A percentile compares a stretch with the other conserved stretches of the same genome.
These are phyloP conservation scores for Amiota minor DNA, from an alignment of 2,888 invertebrate species.

Conservation along the genomic window DNA sequence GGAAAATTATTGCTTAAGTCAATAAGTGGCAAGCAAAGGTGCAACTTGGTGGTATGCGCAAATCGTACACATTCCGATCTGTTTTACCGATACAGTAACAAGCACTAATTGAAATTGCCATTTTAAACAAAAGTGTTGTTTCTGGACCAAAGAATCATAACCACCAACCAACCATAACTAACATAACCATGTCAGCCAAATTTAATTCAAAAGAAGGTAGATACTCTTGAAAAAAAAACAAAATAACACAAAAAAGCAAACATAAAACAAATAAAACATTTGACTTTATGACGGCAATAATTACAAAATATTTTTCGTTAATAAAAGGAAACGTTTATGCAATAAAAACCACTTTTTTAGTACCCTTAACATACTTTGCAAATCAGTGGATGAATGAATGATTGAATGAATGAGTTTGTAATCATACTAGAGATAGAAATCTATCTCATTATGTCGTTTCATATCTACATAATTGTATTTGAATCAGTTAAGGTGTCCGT, in stretches of 20 bases:
- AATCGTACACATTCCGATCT: constrained; percentile 54
- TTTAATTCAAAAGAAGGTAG: no score
- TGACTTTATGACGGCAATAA: constrained; percentile 43
- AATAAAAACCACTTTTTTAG: constrained; percentile 4
- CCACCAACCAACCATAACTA: no score
- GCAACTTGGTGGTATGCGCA: constrained; percentile 57
- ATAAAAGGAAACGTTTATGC: constrained; percentile 18
- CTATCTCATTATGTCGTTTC: not conserved
- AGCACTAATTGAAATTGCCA: constrained; percentile 66
- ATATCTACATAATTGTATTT: no score
- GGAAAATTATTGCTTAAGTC: no score
- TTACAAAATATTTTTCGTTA: constrained; percentile 54
- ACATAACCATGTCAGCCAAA: no score
- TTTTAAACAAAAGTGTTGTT: constrained; percentile 62
- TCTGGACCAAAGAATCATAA: constrained; percentile 28
- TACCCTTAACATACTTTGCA: not conserved
- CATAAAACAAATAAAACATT: constrained; percentile 36
- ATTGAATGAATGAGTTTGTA: no score
- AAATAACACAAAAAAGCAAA: no score
- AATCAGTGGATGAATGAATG: no score
- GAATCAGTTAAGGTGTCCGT: no score
- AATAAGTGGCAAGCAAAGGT: constrained; percentile 42
- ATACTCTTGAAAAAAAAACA: not conserved
- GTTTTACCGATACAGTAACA: constrained; percentile 48
- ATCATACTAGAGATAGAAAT: not conserved